Conservation (phyloP, 2,888 invertebrate genomes). For the Tiliacea aurago region DNA sequence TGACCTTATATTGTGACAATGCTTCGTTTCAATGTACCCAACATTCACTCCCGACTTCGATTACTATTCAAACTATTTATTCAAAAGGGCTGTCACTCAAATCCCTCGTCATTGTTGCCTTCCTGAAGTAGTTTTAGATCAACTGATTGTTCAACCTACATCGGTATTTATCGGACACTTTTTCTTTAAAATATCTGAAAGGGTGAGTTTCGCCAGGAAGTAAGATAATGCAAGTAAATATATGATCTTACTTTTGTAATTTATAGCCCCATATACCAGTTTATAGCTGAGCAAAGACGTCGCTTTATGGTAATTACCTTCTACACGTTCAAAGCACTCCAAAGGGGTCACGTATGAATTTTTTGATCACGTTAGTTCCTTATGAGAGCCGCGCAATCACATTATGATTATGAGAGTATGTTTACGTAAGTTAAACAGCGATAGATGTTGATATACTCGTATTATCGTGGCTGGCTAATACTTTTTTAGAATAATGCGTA, state of each 20-base stretch:
- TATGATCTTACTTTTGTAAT: constrained; percentile 59
- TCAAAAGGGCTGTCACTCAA: constrained; percentile 44
- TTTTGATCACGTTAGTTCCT: constrained; percentile 56
- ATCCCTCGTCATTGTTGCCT: constrained; percentile 5
- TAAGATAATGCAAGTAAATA: constrained; percentile 56
- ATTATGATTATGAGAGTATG: constrained; percentile 35
- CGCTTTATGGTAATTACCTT: constrained; percentile 65
- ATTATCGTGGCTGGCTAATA: neutral
- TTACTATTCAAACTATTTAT: constrained; percentile 48
- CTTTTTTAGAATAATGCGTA: neutral
- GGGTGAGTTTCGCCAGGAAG: constrained; percentile 29
- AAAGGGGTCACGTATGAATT: constrained; percentile 58
- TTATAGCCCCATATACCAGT: constrained; percentile 58
- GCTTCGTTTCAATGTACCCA: constrained; percentile 43
- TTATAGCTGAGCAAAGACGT: constrained; percentile 62
- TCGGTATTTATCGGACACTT: constrained; percentile 14
- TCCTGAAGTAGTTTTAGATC: constrained; percentile 1
- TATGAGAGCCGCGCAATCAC: constrained; percentile 34
- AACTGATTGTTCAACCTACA: neutral
- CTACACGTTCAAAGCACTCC: constrained; percentile 53
- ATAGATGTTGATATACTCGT: neutral
- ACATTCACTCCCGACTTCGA: constrained; percentile 38
- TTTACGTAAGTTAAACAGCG: neutral
- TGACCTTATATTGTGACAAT: constrained; percentile 68
- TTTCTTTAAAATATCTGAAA: constrained; percentile 22